A percentile compares a stretch with the other conserved stretches of the same genome.
Evolutionary conservation across 2,113 vertebrate genomes (phyloP).

Genomic region (Tretioscincus oriximinensis): DNA sequence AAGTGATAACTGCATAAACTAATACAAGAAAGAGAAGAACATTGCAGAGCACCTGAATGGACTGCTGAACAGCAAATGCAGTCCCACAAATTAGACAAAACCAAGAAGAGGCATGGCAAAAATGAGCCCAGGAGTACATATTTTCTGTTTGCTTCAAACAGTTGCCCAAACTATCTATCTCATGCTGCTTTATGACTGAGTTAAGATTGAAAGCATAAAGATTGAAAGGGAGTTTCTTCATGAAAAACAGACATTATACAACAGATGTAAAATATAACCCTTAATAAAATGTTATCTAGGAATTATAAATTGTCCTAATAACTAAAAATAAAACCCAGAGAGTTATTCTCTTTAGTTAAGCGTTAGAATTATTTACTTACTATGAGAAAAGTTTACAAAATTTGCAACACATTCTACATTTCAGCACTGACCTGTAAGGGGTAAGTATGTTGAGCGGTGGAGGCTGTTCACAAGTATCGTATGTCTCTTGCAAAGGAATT

Average conservation of each 20-base stretch:
- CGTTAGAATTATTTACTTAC: not conserved
- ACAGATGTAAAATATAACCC: not conserved
- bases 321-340: not conserved
- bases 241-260: not conserved
- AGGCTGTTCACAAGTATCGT: slow-evolving; percentile 90
- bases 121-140: no score
- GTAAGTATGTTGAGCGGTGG: slow-evolving; percentile 97
- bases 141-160: no score
- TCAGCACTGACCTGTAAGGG: slow-evolving; percentile 86
- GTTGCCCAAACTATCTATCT: no score
- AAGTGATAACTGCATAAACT: no score
- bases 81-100: no score
- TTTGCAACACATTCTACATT: not conserved
- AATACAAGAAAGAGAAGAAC: no score
- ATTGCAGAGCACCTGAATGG: no score
- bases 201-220: no score
- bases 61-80: no score
- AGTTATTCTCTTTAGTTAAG: not conserved
- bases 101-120: no score
- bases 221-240: not conserved
- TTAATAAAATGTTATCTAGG: slow-evolving; percentile 6
- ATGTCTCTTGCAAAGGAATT: slow-evolving; percentile 93
- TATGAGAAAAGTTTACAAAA: not conserved
- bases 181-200: no score
- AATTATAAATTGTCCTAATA: not conserved